Evolutionary conservation across 2,113 vertebrate species (phyloP).

Genomic region (Ranitomeya imitator): DNA sequence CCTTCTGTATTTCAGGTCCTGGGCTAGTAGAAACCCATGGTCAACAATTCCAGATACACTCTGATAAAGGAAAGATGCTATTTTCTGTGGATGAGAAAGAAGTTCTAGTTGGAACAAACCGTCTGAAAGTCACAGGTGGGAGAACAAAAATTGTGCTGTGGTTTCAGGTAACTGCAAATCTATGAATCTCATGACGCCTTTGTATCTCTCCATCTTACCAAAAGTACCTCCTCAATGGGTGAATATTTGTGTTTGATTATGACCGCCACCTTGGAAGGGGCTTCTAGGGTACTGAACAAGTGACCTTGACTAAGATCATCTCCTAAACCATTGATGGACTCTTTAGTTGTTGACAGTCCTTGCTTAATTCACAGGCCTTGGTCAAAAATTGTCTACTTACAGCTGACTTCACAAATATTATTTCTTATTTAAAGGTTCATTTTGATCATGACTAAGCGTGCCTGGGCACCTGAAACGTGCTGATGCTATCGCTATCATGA

Average conservation of each 20-base stretch:
- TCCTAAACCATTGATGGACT: too few relatives aligned
- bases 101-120: constrained; percentile 82
- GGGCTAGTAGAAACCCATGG: constrained; percentile 79
- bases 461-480: too few relatives aligned
- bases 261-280: neutral
- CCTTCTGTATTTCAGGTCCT: constrained; percentile 78
- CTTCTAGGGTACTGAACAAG: too few relatives aligned
- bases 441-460: too few relatives aligned
- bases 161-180: neutral
- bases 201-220: neutral
- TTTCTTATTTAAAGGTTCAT: too few relatives aligned
- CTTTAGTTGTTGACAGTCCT: too few relatives aligned
- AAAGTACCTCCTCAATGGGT: neutral
- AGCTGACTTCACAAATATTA: too few relatives aligned
- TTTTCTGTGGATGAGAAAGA: constrained; percentile 86
- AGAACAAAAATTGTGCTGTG: neutral
- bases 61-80: constrained; percentile 78
- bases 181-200: neutral
- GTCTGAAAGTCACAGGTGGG: constrained; percentile 91
- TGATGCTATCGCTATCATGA: too few relatives aligned
- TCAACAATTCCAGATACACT: constrained; percentile 82
- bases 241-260: neutral
- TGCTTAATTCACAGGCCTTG: too few relatives aligned
- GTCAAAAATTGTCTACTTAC: too few relatives aligned
- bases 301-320: too few relatives aligned